phyloP scores from a whole-genome alignment of 2,797 vertebrate genomes.

The Periparus ater region DNA sequence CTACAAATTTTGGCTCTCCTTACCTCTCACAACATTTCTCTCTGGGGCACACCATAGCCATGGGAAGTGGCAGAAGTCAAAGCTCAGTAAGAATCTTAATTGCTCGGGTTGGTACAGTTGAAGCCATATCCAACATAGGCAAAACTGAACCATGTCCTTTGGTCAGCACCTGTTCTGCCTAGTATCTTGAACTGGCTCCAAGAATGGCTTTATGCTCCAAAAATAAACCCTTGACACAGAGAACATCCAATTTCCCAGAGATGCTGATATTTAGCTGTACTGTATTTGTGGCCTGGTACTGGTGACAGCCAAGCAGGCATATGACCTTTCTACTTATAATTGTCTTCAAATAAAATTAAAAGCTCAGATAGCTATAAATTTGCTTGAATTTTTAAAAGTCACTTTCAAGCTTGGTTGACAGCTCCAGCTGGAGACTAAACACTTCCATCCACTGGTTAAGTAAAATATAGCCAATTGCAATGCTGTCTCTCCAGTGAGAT shows the following conservation, averaged over 20 bases:
- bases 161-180: neutral
- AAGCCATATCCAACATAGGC: neutral
- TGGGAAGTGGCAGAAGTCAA: accelerated
- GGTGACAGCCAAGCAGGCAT: neutral
- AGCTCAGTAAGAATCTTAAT: neutral
- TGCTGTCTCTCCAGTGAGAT: neutral
- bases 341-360: constrained; percentile 29
- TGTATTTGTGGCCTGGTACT: neutral
- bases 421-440: neutral
- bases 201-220: neutral
- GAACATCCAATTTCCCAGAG: neutral
- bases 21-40: neutral
- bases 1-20: neutral
- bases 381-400: neutral
- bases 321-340: neutral
- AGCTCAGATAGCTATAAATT: neutral
- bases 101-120: neutral
- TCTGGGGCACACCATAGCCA: neutral
- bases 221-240: neutral
- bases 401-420: neutral
- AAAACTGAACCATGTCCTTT: neutral
- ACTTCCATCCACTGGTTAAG: neutral
- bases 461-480: neutral
- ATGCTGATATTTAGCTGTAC: neutral
- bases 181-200: neutral